Evolutionary conservation across 1,140 invertebrate species (phyloP).

Genomic region (Magallana gigas): DNA sequence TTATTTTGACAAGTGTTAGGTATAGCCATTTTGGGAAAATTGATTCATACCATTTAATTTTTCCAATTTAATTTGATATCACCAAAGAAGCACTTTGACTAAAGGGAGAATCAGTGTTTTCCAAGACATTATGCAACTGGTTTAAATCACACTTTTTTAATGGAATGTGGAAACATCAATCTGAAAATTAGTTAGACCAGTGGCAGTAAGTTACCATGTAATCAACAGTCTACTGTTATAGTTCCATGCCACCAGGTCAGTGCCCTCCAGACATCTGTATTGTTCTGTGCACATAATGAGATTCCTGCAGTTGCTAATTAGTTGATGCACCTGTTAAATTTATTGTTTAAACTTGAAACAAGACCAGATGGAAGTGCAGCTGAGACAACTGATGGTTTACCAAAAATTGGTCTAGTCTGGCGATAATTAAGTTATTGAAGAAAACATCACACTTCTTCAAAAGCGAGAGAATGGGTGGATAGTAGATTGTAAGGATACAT

Average conservation of each 20-base stretch:
- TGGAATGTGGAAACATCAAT: too few species aligned
- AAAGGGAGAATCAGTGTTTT: too few species aligned
- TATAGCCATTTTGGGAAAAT: too few species aligned
- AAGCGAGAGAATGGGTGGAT: background rate
- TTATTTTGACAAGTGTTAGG: too few species aligned
- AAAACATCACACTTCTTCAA: background rate
- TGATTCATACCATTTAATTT: too few species aligned
- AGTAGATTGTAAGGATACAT: background rate
- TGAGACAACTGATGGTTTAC: constrained; percentile 9
- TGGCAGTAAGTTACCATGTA: background rate
- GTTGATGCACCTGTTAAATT: constrained; percentile 18
- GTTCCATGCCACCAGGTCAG: background rate
- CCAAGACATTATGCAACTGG: too few species aligned
- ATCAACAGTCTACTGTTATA: background rate
- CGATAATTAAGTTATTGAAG: constrained; percentile 27
- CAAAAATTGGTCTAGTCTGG: background rate
- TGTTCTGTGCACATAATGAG: background rate
- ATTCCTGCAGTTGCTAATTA: constrained; percentile 30
- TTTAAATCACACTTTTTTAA: too few species aligned
- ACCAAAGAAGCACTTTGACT: too few species aligned
- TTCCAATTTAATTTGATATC: too few species aligned
- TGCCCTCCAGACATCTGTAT: background rate
- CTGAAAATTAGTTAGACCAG: background rate
- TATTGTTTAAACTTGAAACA: constrained; percentile 12
- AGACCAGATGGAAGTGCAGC: constrained; percentile 1